Evolutionary conservation across 2,113 vertebrate genomes (phyloP), one percentile per base, ranked within the genome.

Genomic region (Chloebia gouldiae): DNA sequence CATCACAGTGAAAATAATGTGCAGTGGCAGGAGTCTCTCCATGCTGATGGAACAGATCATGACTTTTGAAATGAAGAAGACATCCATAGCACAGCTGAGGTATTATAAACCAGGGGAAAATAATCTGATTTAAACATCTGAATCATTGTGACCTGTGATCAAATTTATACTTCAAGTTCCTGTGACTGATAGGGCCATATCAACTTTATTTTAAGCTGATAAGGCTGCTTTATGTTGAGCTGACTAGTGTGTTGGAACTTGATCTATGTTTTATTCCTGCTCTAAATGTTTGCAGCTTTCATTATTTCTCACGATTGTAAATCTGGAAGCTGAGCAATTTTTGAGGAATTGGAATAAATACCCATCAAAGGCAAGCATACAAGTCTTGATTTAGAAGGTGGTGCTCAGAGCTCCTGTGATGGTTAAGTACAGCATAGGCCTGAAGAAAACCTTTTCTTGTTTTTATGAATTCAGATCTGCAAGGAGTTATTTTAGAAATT

Each of bases 1-100:
- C 82, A 94, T 96, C 93, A 68, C 76, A 94, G 92, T 84, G 60
- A 53, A 85, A 18, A 33, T 97, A 97, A 98, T 93, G 37, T 13
- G 37, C 66, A 88, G 11, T 93, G 97, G 96, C 97, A 97, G 77
- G 35, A 65, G 25, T 79, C 86, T 84, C 23, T 42, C 69, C 65
- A 75, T 75, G 45, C 82, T 95, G 96, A 96, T 81, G 63, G 53
- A 92, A 71, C 33, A 57, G 73, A 97, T 90, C 86, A 76, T 47
- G 78, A 61, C 88, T 88, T 83, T 75, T 63, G 89, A 97, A 89
- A 77, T 4, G 8, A 68, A 89, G 90, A 86, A 93, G 85, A 76
- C 33, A 57, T 92, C 86, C 70, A 3, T 69, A 90, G 47, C 45
- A 47, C 13, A 57, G 31, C 24, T 81, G 66, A 91, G 50, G 44